Evolutionary conservation across 2,888 invertebrate species (phyloP), one percentile per base, ranked within the genome.

Genomic region (Eustalomyia histrio): DNA sequence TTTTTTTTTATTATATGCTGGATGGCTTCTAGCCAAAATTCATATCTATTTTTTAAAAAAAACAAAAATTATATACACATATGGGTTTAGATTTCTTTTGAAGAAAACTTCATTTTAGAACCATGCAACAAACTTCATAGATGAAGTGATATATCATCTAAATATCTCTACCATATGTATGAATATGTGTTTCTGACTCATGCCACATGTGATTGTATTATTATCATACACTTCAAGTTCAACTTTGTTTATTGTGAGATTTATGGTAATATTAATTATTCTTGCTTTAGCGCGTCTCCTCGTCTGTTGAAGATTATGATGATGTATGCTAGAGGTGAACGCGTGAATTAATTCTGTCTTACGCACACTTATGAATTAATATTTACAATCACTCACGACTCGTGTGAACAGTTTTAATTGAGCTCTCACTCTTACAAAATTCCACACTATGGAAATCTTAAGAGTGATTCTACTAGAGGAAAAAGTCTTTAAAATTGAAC

Each of bases 241-340:
- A 84, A 83, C 75, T 67, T 68, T 80, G 79, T 81, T 83, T 72
- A 75, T 76, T 67, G 68, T 69, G 68, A 82, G 79, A 83, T 83
- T 83, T 83, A 82, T 83, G 83, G 72, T 61, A 63, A 80, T 76
- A 80, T 84, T 83, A 84, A 84, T 83, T 83, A 83, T 80, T 78
- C 58, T 73, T 74, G 78, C 61, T 75, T 68, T 80, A 72, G 53
- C 67, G 71, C 60, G 68, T 64, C 47, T 33, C 16, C 55, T 18
- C 21, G 2, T 7, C 24, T 35, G 35, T 1, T 52, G 21, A 4
- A 12, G 39, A 39, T 12, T 10, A 39, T 39, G 2, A 39, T 39
- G 39, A 39, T 39, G 39, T 39, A 1, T 39, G 12, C 39, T 39
- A 1, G 5, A 29, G 29, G 7, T 29, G 29, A 7, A 29, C 6